These are phyloP conservation scores for Sminthurinus aureus DNA, from an alignment of 2,888 invertebrate genomes.

Conservation along the genomic window DNA sequence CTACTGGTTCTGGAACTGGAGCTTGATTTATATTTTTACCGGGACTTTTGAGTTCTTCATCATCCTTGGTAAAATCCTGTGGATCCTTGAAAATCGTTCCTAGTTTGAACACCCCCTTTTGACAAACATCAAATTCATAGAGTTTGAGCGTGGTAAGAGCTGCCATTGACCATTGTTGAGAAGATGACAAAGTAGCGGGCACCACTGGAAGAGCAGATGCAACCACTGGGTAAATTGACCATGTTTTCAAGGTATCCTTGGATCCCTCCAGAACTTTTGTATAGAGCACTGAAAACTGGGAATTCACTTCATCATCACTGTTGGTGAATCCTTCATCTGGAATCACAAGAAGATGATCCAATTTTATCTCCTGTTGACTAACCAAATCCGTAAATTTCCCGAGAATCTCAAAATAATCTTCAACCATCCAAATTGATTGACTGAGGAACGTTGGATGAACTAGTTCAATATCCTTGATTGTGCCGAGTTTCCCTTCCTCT, in stretches of 20 bases:
- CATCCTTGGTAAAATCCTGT: no score
- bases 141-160: not conserved
- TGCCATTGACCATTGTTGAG: not conserved
- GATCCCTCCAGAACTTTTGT: not conserved
- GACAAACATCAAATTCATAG: not conserved
- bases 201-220: not conserved
- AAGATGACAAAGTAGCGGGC: no score
- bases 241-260: not conserved
- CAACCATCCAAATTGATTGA: not conserved
- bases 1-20: no score
- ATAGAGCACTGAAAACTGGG: not conserved
- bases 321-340: not conserved
- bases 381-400: not conserved
- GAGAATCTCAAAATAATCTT: not conserved
- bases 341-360: not conserved
- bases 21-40: no score
- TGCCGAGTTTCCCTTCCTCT: not conserved
- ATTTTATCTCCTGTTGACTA: not conserved
- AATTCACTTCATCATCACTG: not conserved
- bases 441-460: not conserved
- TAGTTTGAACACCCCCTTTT: not conserved
- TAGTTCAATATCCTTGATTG: not conserved
- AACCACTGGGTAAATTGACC: not conserved
- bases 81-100: not conserved
- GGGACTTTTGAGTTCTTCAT: not conserved